Percentiles rank a stretch among this genome's conserved stretches.
Evolutionary conservation across 2,797 vertebrate genomes (phyloP).

Genomic region (Lutjanus campechanus): DNA sequence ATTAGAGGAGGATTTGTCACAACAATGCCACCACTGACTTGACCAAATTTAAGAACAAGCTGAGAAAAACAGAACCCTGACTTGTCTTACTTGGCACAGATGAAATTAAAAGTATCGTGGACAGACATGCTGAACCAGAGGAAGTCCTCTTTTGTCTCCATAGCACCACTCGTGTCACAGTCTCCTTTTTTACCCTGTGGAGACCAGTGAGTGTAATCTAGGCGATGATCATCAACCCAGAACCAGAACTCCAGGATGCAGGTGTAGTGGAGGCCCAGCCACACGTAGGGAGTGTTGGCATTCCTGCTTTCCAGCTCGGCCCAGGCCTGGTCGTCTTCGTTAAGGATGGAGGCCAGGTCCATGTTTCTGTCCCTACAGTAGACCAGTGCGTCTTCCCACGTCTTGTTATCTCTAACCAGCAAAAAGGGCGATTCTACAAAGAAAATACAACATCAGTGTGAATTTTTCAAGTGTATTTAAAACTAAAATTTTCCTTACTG

Average conservation of each 20-base stretch:
- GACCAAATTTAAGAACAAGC: neutral
- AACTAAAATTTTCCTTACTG: too few relatives aligned
- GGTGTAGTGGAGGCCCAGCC: constrained; percentile 67
- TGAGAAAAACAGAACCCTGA: neutral
- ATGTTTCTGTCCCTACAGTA: constrained; percentile 47
- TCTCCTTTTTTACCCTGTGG: accelerated
- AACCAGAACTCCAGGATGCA: constrained; percentile 70
- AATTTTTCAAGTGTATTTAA: too few relatives aligned
- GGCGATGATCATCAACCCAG: constrained; percentile 38
- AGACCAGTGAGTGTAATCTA: constrained; percentile 37
- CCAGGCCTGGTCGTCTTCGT: constrained; percentile 17
- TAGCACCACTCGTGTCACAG: constrained; percentile 47
- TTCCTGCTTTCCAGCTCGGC: constrained; percentile 12
- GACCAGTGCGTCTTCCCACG: constrained; percentile 48
- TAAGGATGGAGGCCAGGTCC: constrained; percentile 59
- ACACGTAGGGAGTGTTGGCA: constrained; percentile 45
- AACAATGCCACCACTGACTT: neutral
- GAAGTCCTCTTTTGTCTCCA: constrained; percentile 15
- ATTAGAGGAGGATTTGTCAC: neutral
- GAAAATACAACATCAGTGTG: neutral
- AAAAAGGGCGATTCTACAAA: constrained; percentile 12
- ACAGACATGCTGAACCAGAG: constrained; percentile 35
- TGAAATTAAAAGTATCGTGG: constrained; percentile 28
- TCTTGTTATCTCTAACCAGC: constrained; percentile 42
- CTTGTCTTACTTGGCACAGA: constrained; percentile 38